Evolutionary conservation across 2,797 vertebrate species (phyloP).

Genomic region (Chromobotia macracanthus): DNA sequence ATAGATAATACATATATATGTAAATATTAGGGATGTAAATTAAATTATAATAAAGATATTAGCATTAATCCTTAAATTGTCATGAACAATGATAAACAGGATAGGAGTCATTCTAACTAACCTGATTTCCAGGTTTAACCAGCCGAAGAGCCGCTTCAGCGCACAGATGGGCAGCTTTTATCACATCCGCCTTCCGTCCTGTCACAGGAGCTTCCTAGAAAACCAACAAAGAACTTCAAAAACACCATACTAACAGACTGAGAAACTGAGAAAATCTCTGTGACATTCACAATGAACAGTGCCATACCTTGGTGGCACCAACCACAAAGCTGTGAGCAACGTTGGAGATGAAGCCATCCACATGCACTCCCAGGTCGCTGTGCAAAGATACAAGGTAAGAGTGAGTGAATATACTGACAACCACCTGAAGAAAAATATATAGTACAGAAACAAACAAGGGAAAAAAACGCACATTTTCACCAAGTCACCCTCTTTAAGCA

Average conservation of each 20-base stretch:
- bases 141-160: slow-evolving; percentile 94
- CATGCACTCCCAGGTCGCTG: slow-evolving; percentile 95
- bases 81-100: not conserved
- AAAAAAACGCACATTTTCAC: slow-evolving; percentile 90
- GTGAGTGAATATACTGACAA: not conserved
- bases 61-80: not conserved
- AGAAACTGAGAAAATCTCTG: not conserved
- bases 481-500: slow-evolving; percentile 90
- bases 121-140: slow-evolving; percentile 97
- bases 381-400: slow-evolving; percentile 20
- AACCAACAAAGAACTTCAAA: not conserved
- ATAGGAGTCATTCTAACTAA: slow-evolving; percentile 57
- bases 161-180: slow-evolving; percentile 93
- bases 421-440: not conserved
- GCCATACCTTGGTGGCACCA: slow-evolving; percentile 86
- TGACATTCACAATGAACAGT: slow-evolving; percentile 8
- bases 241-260: not conserved
- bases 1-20: no score
- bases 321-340: slow-evolving; percentile 93
- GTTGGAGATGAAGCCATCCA: slow-evolving; percentile 96
- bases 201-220: slow-evolving; percentile 86
- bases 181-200: slow-evolving; percentile 91
- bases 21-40: no score
- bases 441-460: slow-evolving; percentile 21
- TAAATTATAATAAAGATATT: not conserved